phyloP scores from a whole-genome alignment of 1,140 invertebrate species.

The Cotesia chilonis region DNA sequence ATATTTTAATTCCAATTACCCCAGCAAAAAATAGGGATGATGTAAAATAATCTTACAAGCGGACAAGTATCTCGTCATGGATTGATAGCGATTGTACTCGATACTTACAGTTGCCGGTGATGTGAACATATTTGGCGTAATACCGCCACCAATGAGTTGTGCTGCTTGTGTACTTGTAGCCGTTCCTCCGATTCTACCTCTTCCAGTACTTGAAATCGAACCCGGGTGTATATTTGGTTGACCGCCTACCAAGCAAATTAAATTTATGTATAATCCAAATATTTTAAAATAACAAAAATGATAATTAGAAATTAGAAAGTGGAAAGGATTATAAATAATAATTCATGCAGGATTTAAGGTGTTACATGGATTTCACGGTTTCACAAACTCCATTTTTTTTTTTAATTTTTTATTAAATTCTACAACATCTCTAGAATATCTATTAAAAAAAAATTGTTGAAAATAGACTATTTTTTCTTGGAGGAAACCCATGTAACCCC shows the following conservation, averaged over 20 bases:
- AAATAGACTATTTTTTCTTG: too few relatives aligned
- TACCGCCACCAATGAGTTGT: conserved; percentile 78
- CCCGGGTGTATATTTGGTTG: conserved; percentile 73
- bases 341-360: not conserved
- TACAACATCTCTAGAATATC: too few relatives aligned
- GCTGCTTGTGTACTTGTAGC: conserved; percentile 72
- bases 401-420: too few relatives aligned
- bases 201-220: conserved; percentile 71
- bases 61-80: conserved; percentile 38
- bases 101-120: conserved; percentile 63
- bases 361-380: too few relatives aligned
- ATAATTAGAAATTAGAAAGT: conserved; percentile 11
- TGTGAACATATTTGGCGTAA: conserved; percentile 75
- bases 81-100: conserved; percentile 31
- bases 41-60: conserved; percentile 22
- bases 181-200: conserved; percentile 69
- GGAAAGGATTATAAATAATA: not conserved
- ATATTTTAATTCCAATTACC: conserved; percentile 25
- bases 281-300: conserved; percentile 13
- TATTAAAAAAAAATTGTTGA: too few relatives aligned
- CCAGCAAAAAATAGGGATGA: not conserved
- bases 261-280: conserved; percentile 36
- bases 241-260: conserved; percentile 54
- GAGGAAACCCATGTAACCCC: too few relatives aligned
- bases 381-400: too few relatives aligned